phyloP scores from a whole-genome alignment of 2,888 invertebrate species.

The Asteroscopus sphinx region DNA sequence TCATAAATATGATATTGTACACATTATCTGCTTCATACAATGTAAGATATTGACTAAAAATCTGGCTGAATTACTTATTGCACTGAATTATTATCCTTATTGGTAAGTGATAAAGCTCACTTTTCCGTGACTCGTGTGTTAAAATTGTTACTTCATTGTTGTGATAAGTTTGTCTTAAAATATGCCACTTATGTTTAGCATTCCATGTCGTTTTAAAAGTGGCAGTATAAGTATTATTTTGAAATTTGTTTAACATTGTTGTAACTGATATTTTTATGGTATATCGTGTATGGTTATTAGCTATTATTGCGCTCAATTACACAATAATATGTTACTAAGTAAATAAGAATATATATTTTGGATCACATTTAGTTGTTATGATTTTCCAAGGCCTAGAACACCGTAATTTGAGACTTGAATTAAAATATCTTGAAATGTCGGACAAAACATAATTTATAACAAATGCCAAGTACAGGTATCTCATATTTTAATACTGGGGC shows the following conservation, averaged over 20 bases:
- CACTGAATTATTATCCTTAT: slow-evolving; percentile 21
- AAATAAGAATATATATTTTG: slow-evolving; percentile 42
- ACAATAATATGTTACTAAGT: slow-evolving; percentile 27
- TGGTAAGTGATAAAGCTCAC: slow-evolving; percentile 21
- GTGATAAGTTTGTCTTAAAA: slow-evolving; percentile 37
- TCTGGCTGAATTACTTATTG: slow-evolving; percentile 16
- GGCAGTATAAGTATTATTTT: slow-evolving; percentile 40
- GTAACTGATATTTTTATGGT: slow-evolving; percentile 43
- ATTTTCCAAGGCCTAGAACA: slow-evolving; percentile 22
- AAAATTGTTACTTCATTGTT: slow-evolving; percentile 23
- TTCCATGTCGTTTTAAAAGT: slow-evolving; percentile 36
- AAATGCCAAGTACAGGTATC: no score
- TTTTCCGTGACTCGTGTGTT: slow-evolving; percentile 21
- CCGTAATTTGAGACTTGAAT: no score
- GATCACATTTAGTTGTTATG: slow-evolving; percentile 32
- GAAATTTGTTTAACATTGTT: slow-evolving; percentile 37
- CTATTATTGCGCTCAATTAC: slow-evolving; percentile 43
- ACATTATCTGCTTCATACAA: slow-evolving; percentile 31
- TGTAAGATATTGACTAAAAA: slow-evolving; percentile 33
- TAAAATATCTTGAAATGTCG: no score
- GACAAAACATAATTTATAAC: no score
- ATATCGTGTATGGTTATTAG: slow-evolving; percentile 42
- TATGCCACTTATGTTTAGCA: slow-evolving; percentile 32
- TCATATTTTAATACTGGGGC: no score
- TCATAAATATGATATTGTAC: slow-evolving; percentile 22